Percentiles rank a stretch among this genome's conserved stretches.
Conservation (phyloP, 2,113 vertebrate species). For the Rhabdornis inornatus region DNA sequence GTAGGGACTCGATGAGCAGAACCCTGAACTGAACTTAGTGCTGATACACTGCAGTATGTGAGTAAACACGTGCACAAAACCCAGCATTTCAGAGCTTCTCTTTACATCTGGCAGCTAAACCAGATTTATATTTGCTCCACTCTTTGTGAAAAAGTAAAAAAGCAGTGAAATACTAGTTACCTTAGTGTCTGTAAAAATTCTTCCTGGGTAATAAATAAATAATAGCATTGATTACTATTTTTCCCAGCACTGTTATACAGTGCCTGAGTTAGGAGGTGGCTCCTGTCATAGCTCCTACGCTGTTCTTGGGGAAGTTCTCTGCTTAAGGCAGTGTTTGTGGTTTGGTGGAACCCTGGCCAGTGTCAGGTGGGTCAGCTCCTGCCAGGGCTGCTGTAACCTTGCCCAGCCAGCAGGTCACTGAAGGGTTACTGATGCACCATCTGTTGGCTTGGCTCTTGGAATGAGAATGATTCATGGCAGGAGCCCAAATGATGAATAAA, state of each 20-base stretch:
- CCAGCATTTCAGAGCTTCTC: neutral
- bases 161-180: neutral
- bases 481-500: neutral
- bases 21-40: neutral
- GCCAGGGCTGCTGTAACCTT: neutral
- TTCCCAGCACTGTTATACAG: neutral
- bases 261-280: neutral
- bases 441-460: neutral
- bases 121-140: neutral
- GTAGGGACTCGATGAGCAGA: neutral
- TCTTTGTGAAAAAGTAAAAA: neutral
- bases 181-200: neutral
- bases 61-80: neutral
- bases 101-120: neutral
- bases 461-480: neutral
- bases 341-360: neutral
- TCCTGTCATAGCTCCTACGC: neutral
- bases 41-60: neutral
- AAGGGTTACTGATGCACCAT: neutral
- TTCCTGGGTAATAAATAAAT: neutral
- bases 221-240: neutral
- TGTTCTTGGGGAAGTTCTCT: neutral
- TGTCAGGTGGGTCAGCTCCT: neutral
- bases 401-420: neutral
- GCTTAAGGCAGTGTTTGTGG: neutral